Percentiles rank a stretch among this genome's conserved stretches.
Conservation (phyloP, 1,140 invertebrate genomes). For the Paraescarpia echinospica region DNA sequence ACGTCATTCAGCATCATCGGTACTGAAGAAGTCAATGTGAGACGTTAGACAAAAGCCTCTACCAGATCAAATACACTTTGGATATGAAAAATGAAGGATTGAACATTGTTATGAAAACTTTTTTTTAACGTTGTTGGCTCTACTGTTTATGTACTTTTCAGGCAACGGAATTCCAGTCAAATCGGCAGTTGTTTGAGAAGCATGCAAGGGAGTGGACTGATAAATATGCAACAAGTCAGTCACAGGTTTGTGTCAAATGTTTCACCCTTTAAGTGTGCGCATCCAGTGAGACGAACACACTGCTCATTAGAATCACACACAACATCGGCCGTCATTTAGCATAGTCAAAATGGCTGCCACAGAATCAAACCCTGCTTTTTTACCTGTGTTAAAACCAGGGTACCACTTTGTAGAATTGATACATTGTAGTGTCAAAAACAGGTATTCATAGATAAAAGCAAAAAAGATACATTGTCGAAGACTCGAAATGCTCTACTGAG, state of each 20-base stretch:
- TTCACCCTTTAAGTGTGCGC: neutral
- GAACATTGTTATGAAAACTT: neutral
- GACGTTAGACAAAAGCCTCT: too few species aligned
- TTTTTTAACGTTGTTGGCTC: neutral
- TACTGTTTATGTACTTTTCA: neutral
- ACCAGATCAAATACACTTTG: too few species aligned
- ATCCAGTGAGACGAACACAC: neutral
- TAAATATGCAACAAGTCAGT: neutral
- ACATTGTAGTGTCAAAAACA: too few species aligned
- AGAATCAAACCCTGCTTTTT: too few species aligned
- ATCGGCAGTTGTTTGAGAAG: neutral
- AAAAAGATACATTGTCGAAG: too few species aligned
- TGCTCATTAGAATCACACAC: neutral
- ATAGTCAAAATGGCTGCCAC: too few species aligned
- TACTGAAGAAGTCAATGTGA: too few species aligned
- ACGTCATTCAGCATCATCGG: too few species aligned
- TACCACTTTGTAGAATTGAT: too few species aligned
- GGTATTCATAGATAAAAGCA: too few species aligned
- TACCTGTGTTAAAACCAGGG: too few species aligned
- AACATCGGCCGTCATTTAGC: neutral
- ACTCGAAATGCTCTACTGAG: too few species aligned
- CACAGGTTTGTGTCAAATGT: neutral
- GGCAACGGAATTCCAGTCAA: neutral
- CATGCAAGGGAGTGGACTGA: constrained; percentile 7
- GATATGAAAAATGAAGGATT: neutral